Evolutionary conservation across 2,113 vertebrate species (phyloP).

Genomic region (Phocoena phocoena): DNA sequence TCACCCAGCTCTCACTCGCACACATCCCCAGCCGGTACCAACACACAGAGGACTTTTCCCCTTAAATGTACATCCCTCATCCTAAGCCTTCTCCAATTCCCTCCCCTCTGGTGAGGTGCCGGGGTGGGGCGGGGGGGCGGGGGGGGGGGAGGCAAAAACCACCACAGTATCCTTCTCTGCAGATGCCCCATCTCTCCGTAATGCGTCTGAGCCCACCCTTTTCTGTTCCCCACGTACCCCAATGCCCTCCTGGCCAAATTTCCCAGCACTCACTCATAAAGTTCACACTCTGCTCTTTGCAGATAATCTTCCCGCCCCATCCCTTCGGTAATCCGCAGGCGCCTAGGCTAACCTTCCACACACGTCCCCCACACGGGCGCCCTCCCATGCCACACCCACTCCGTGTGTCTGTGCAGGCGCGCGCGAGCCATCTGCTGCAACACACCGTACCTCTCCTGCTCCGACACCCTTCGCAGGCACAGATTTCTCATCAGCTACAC

Average conservation of each 20-base stretch:
- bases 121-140: no score
- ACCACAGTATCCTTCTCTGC: background rate
- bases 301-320: background rate
- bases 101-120: background rate
- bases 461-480: conserved; percentile 41
- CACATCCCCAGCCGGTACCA: background rate
- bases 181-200: background rate
- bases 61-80: background rate
- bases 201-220: background rate
- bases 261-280: background rate
- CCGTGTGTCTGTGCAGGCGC: background rate
- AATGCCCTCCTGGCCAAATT: background rate
- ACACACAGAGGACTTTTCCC: background rate
- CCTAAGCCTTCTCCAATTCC: background rate
- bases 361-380: no score
- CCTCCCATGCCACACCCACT: background rate
- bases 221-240: background rate
- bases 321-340: background rate
- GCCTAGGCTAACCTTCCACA: background rate
- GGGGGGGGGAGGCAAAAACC: background rate
- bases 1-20: background rate
- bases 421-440: background rate
- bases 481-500: conserved; percentile 63
- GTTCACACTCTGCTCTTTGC: background rate
- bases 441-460: background rate